These are phyloP conservation scores for Pachyrhynchus sulphureomaculatus DNA, from an alignment of 1,140 invertebrate species.

Conservation along the genomic window DNA sequence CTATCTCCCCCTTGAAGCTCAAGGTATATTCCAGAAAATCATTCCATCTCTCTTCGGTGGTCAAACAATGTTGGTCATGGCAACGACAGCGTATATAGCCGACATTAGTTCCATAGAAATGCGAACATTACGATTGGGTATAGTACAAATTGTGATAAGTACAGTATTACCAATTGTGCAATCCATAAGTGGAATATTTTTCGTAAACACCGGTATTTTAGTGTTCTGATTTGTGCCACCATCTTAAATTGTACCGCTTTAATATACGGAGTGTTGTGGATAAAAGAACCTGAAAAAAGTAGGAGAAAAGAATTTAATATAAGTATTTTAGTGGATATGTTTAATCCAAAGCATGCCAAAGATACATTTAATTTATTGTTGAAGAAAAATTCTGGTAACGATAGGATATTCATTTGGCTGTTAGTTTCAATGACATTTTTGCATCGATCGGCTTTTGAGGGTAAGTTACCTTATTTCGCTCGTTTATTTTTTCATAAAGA, in stretches of 20 bases:
- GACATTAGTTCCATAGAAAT: constrained; percentile 57
- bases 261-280: constrained; percentile 43
- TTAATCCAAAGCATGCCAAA: constrained; percentile 43
- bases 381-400: constrained; percentile 35
- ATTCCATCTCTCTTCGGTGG: constrained; percentile 59
- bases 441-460: constrained; percentile 35
- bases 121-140: constrained; percentile 57
- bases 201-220: constrained; percentile 41
- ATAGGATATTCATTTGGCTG: constrained; percentile 36
- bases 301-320: constrained; percentile 2
- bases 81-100: constrained; percentile 61
- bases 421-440: constrained; percentile 39
- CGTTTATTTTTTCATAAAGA: neutral
- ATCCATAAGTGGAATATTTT: constrained; percentile 46
- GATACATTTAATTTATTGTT: constrained; percentile 44
- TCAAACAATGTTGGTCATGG: constrained; percentile 57
- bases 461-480: constrained; percentile 17
- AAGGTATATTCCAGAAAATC: constrained; percentile 57
- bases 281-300: constrained; percentile 41
- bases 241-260: constrained; percentile 37
- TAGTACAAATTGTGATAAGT: constrained; percentile 57
- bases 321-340: constrained; percentile 41
- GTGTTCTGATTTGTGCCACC: constrained; percentile 37
- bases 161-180: constrained; percentile 36
- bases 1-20: constrained; percentile 55